Evolutionary conservation across 2,888 invertebrate species (phyloP).

Genomic region (Latrodectus hesperus): DNA sequence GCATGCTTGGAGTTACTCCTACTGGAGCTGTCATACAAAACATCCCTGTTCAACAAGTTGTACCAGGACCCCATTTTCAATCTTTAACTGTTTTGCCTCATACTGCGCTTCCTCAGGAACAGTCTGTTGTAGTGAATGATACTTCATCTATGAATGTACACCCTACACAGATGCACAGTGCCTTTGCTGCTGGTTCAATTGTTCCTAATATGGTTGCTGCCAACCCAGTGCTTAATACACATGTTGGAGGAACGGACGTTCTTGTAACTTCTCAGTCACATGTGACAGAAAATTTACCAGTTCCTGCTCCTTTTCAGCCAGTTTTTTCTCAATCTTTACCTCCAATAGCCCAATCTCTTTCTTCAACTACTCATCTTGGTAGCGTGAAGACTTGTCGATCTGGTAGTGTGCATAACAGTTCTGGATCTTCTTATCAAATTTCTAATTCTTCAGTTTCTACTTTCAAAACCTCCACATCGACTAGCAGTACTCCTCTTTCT

Average conservation of each 20-base stretch:
- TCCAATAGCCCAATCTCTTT: constrained; percentile 64
- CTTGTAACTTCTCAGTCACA: constrained; percentile 61
- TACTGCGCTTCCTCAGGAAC: constrained; percentile 68
- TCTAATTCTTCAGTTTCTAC: constrained; percentile 4
- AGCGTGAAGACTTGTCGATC: constrained; percentile 42
- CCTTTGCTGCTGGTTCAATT: constrained; percentile 70
- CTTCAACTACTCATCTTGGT: constrained; percentile 51
- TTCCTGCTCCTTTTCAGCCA: constrained; percentile 44
- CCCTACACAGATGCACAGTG: constrained; percentile 69
- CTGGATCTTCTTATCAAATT: constrained; percentile 20
- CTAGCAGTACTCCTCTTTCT: background rate
- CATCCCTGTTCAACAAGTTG: constrained; percentile 70
- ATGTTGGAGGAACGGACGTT: constrained; percentile 64
- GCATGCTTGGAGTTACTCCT: constrained; percentile 70
- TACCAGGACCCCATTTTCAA: constrained; percentile 69
- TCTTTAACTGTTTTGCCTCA: constrained; percentile 69
- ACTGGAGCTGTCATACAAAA: constrained; percentile 70
- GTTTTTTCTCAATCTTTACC: constrained; percentile 54
- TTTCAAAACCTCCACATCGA: constrained; percentile 28
- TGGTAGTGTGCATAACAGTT: constrained; percentile 17
- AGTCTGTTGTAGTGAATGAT: constrained; percentile 68
- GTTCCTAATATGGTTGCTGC: constrained; percentile 69
- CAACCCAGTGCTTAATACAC: constrained; percentile 66
- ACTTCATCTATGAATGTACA: constrained; percentile 66
- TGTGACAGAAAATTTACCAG: constrained; percentile 29